These are phyloP conservation scores for Corythaixoides concolor DNA, from an alignment of 2,113 vertebrate species.

Conservation along the genomic window DNA sequence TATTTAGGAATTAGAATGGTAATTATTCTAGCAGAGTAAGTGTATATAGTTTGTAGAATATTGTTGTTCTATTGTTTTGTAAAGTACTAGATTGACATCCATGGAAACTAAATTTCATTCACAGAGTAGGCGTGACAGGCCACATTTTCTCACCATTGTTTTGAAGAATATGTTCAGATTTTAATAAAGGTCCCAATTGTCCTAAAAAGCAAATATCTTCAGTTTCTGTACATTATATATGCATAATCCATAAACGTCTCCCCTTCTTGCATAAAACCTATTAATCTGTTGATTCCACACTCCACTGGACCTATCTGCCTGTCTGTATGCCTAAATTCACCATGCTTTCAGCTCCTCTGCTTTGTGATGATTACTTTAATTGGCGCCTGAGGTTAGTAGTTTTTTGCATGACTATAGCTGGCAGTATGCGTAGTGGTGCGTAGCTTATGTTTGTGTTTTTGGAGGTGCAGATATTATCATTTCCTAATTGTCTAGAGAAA, in stretches of 20 bases:
- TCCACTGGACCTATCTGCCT: neutral
- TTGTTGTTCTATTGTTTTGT: neutral
- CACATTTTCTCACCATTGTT: neutral
- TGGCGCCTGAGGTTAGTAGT: neutral
- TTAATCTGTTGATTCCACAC: accelerated
- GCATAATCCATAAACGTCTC: neutral
- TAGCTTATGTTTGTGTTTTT: neutral
- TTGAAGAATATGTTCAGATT: neutral
- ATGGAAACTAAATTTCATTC: neutral
- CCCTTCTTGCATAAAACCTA: neutral
- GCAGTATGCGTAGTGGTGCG: neutral
- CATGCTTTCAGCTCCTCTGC: neutral
- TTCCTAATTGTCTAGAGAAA: neutral
- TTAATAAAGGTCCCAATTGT: neutral
- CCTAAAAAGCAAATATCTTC: neutral
- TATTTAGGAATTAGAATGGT: neutral
- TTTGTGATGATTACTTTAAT: neutral
- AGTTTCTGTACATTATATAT: neutral
- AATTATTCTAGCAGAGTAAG: neutral
- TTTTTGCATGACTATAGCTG: neutral
- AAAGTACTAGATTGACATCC: neutral
- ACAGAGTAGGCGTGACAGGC: neutral
- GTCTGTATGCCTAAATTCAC: neutral
- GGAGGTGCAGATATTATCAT: neutral
- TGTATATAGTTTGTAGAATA: neutral